Evolutionary conservation across 92 coral and sea anemone genomes (phyloP).

Genomic region (Zoanthus sociatus): DNA sequence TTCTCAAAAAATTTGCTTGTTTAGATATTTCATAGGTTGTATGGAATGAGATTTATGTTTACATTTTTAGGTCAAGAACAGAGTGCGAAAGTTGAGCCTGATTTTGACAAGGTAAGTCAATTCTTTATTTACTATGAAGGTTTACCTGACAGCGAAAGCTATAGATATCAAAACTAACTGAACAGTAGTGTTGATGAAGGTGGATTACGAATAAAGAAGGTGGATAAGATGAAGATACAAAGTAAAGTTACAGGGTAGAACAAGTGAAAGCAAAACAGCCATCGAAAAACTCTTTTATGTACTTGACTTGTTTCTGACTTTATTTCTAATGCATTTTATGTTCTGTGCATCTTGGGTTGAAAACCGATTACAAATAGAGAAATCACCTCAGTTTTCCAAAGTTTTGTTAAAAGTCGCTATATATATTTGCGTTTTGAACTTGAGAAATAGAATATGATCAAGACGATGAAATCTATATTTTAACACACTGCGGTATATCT

Average conservation of each 20-base stretch:
- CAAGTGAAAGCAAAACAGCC: not conserved
- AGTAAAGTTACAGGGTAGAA: not conserved
- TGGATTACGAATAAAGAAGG: not conserved
- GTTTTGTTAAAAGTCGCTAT: too few relatives aligned
- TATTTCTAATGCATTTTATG: too few relatives aligned
- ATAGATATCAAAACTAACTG: not conserved
- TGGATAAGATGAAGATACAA: not conserved
- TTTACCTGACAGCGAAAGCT: too few relatives aligned
- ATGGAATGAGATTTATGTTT: not conserved
- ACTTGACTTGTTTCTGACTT: too few relatives aligned
- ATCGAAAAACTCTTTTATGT: too few relatives aligned
- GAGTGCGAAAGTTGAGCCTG: constrained; percentile 59
- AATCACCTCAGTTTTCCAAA: not conserved
- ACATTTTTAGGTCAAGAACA: constrained; percentile 39
- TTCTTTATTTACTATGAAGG: not conserved
- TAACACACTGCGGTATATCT: too few relatives aligned
- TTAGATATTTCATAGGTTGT: not conserved
- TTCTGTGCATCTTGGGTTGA: too few relatives aligned
- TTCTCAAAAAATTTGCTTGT: not conserved
- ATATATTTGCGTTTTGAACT: too few relatives aligned
- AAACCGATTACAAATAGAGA: not conserved
- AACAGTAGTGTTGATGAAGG: not conserved
- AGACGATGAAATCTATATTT: too few relatives aligned
- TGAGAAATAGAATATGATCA: too few relatives aligned
- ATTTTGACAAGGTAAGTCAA: constrained; percentile 76